A percentile compares a stretch with the other conserved stretches of the same genome.
phyloP scores from a whole-genome alignment of 2,888 invertebrate species.

The Tetheella fluctuosa region DNA sequence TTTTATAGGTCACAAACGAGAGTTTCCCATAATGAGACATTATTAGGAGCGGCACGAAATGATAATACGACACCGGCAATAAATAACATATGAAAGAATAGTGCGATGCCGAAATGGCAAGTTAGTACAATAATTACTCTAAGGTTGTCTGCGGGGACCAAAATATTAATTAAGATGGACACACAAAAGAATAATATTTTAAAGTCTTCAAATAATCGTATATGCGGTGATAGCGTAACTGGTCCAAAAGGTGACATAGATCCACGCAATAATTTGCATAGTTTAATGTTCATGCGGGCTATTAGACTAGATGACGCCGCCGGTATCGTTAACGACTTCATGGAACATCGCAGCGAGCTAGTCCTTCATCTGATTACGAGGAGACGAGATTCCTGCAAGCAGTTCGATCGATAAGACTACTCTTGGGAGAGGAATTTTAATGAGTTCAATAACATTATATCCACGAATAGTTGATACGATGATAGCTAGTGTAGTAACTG shows the following conservation, averaged over 20 bases:
- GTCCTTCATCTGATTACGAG: conserved; percentile 47
- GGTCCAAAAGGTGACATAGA: conserved; percentile 23
- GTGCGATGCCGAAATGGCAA: conserved; percentile 28
- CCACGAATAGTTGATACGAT: conserved; percentile 29
- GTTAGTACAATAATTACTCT: conserved; percentile 30
- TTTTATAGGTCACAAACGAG: conserved; percentile 49
- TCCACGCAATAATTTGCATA: conserved; percentile 55
- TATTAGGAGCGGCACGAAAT: conserved; percentile 35
- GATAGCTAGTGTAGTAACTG: too few relatives aligned
- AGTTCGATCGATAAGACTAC: conserved; percentile 21
- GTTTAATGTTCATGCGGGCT: conserved; percentile 43
- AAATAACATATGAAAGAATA: conserved; percentile 37
- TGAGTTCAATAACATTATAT: conserved; percentile 42
- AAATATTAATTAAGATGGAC: conserved; percentile 40
- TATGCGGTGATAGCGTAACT: conserved; percentile 33
- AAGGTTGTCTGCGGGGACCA: conserved; percentile 29
- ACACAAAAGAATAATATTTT: conserved; percentile 43
- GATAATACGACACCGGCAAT: conserved; percentile 30
- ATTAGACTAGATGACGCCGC: conserved; percentile 64
- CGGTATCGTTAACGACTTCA: conserved; percentile 57
- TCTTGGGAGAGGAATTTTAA: conserved; percentile 38
- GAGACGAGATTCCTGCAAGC: conserved; percentile 43
- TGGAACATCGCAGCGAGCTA: conserved; percentile 44
- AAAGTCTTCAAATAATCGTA: conserved; percentile 39
- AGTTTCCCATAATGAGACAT: conserved; percentile 48